phyloP scores from a whole-genome alignment of 1,140 invertebrate species.

The Camponotus pennsylvanicus region DNA sequence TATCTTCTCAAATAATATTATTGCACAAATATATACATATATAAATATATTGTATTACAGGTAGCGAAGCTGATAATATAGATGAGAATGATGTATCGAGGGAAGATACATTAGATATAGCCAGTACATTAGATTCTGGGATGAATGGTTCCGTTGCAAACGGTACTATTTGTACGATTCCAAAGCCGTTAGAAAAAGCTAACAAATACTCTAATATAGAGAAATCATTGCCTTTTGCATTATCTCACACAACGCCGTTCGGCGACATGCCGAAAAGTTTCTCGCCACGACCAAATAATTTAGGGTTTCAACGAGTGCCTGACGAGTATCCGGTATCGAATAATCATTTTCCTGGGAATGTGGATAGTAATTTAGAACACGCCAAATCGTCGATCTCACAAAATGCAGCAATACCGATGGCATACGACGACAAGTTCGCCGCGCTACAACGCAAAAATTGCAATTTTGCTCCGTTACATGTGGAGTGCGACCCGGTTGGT shows the following conservation, averaged over 20 bases:
- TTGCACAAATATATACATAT: not conserved
- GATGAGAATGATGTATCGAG: conserved; percentile 66
- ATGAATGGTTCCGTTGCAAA: conserved; percentile 69
- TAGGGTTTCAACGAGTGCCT: conserved; percentile 33
- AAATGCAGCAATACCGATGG: not conserved
- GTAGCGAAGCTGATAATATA: conserved; percentile 63
- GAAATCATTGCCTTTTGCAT: conserved; percentile 18
- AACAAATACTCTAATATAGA: conserved; percentile 44
- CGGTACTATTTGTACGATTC: conserved; percentile 63
- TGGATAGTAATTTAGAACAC: conserved; percentile 18
- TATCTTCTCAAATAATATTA: not conserved
- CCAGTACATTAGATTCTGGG: conserved; percentile 71
- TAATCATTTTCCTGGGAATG: conserved; percentile 6
- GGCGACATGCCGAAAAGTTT: conserved; percentile 8
- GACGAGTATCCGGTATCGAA: conserved; percentile 24
- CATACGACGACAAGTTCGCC: not conserved
- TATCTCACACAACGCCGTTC: conserved; percentile 37
- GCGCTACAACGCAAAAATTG: conserved; percentile 46
- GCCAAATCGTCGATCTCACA: conserved; percentile 22
- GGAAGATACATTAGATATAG: conserved; percentile 75
- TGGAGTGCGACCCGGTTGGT: conserved; percentile 90
- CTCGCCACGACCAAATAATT: conserved; percentile 30
- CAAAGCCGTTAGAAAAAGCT: conserved; percentile 23
- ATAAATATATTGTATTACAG: conserved; percentile 42
- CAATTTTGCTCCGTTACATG: conserved; percentile 85